A percentile compares a stretch with the other conserved stretches of the same genome.
Evolutionary conservation across 2,113 vertebrate species (phyloP).

Genomic region (Phaethornis superciliosus): DNA sequence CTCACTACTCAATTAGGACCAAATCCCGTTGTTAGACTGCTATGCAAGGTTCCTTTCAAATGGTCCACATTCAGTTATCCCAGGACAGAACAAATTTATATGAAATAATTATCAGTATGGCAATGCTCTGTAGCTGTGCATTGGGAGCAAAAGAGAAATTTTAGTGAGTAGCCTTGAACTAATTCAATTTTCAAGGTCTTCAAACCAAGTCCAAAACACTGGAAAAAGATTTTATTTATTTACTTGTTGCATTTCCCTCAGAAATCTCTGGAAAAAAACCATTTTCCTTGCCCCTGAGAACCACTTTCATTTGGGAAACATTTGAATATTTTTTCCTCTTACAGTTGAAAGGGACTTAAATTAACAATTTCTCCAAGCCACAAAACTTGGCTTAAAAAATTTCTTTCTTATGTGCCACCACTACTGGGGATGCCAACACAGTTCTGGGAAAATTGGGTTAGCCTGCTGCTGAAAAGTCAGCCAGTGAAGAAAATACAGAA

Average conservation of each 20-base stretch:
- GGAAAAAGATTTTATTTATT: not conserved
- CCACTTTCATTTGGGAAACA: constrained; percentile 7
- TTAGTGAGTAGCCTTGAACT: not conserved
- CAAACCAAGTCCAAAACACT: not conserved
- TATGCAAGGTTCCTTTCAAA: constrained; percentile 20
- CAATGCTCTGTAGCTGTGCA: not conserved
- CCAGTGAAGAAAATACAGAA: constrained; percentile 9
- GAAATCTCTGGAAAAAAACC: constrained; percentile 33
- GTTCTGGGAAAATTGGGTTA: constrained; percentile 31
- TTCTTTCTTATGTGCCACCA: not conserved
- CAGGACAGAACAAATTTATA: constrained; percentile 4
- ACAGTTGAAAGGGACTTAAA: constrained; percentile 12
- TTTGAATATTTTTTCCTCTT: not conserved
- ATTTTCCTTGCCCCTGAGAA: constrained; percentile 11
- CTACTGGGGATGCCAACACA: not conserved
- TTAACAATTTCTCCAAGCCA: constrained; percentile 20
- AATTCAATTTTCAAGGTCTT: constrained; percentile 20
- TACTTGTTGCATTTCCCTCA: constrained; percentile 5
- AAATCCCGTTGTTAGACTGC: constrained; percentile 3
- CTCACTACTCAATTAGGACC: not conserved
- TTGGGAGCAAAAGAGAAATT: not conserved
- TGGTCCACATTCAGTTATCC: not conserved
- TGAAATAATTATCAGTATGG: not conserved
- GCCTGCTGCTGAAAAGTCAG: constrained; percentile 21
- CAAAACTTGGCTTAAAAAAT: not conserved